phyloP scores from a whole-genome alignment of 2,113 vertebrate species.

The Poeciliopsis retropinna region DNA sequence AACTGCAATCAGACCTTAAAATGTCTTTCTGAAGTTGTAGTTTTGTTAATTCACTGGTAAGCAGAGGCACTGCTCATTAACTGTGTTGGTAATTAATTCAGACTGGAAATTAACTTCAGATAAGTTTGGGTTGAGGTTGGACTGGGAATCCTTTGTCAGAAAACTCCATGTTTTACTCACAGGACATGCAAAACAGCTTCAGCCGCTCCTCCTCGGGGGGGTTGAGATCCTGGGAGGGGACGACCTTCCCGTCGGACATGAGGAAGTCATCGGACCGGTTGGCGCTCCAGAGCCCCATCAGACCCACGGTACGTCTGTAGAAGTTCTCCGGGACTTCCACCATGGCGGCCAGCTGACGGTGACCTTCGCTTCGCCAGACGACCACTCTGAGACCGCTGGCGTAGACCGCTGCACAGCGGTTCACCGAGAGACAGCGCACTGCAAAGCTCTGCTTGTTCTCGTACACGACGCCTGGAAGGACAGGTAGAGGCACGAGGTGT shows the following conservation, averaged over 20 bases:
- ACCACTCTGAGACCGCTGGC: slow-evolving; percentile 75
- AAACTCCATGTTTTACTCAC: slow-evolving; percentile 66
- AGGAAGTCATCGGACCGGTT: slow-evolving; percentile 79
- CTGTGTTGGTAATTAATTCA: neutral
- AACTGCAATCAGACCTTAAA: too few species aligned
- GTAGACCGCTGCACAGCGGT: slow-evolving; percentile 74
- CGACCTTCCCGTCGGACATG: slow-evolving; percentile 74
- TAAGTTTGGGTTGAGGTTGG: neutral
- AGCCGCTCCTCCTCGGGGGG: slow-evolving; percentile 72
- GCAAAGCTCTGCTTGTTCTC: slow-evolving; percentile 66
- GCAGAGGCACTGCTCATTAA: neutral
- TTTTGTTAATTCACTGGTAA: too few species aligned
- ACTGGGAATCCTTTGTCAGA: neutral
- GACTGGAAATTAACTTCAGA: neutral
- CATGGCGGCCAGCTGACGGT: slow-evolving; percentile 66
- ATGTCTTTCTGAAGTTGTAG: too few species aligned
- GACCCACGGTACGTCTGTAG: slow-evolving; percentile 81
- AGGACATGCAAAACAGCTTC: slow-evolving; percentile 80
- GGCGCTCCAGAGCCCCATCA: slow-evolving; percentile 83
- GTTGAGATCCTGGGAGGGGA: slow-evolving; percentile 48
- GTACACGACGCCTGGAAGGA: slow-evolving; percentile 70
- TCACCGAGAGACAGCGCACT: slow-evolving; percentile 71
- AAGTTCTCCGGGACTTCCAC: slow-evolving; percentile 81
- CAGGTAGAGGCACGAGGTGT: neutral
- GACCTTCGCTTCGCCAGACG: slow-evolving; percentile 59